Base-by-base conservation (phyloP, 2,888 invertebrate genomes). In the Malacosoma neustria region DNA sequence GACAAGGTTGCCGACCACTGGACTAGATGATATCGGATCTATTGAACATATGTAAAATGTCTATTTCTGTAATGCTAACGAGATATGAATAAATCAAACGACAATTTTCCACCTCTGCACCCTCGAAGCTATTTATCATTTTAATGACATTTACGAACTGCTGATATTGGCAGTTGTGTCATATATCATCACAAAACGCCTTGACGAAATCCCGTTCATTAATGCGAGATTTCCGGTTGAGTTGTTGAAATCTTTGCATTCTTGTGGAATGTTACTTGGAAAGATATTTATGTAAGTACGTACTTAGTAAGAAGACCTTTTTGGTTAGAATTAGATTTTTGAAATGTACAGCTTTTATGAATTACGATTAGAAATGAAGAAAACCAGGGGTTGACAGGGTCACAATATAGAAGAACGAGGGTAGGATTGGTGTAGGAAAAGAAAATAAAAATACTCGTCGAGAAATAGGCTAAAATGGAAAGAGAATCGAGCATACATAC, bases 131-230 rank as follows among this genome's bases (percentile, higher is more conserved):
- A 70, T 77, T 46, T 45, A 74, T 79, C 73, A 76, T 35, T 7
- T 4, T 35, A 61, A 49, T 47, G 75, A 73, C 75, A 68, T 58
- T 30, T 55, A 64, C 66, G 60, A 61, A 59, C 45, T 54, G 50
- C 38, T 55, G 52, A 42, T 50, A 46, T 46, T 5, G 5, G 45
- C 40, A 44, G 61, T 72, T 75, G 37, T 5, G 22, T 42, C 56
- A 56, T 74, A 51, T 41, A 70, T 74, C 75, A 72, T 65, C 69
- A 71, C 62, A 67, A 48, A 66, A 57, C 72, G 61, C 74, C 72
- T 43, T 35, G 40, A 12, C 38, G 36, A 35, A 38, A 34, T 43
- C 30, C n/a, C 11, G 30, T 29, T 11, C 22, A 31, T 9, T 34
- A 30, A 32, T 42, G 42, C 5, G 33, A 14, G 47, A 58, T 55